A percentile compares a stretch with the other conserved stretches of the same genome.
These are phyloP conservation scores for Siphlonurus alternatus DNA, from an alignment of 2,888 invertebrate species.

Conservation along the genomic window DNA sequence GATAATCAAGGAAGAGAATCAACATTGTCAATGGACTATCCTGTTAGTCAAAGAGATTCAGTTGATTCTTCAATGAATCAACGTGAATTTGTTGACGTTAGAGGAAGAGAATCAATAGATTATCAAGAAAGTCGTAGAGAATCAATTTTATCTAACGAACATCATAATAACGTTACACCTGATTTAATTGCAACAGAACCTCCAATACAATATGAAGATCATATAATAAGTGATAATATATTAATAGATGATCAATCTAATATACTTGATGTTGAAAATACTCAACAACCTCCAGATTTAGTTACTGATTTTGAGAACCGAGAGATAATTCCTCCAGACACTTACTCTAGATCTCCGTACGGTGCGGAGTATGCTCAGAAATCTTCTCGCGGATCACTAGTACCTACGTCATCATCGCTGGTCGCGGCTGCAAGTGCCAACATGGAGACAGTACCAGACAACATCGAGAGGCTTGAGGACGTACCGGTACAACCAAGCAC, in stretches of 20 bases:
- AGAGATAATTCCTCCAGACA: background rate
- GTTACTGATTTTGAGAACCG: background rate
- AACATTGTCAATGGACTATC: background rate
- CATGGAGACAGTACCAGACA: background rate
- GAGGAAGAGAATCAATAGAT: too few species aligned
- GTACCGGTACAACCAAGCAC: background rate
- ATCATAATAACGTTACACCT: background rate
- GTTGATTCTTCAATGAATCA: background rate
- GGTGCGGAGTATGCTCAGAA: background rate
- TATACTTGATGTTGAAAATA: too few species aligned
- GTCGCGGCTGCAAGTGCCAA: background rate
- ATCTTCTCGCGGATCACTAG: too few species aligned
- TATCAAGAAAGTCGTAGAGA: too few species aligned
- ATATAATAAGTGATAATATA: too few species aligned
- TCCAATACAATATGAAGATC: background rate
- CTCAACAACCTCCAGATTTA: too few species aligned
- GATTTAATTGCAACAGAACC: background rate
- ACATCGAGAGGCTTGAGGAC: background rate
- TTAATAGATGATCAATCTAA: too few species aligned
- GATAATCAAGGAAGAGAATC: background rate
- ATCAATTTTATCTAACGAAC: too few species aligned
- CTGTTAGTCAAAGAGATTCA: background rate
- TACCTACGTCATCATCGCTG: background rate
- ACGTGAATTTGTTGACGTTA: too few species aligned
- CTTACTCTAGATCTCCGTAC: background rate